phyloP scores from a whole-genome alignment of 2,797 vertebrate genomes.

The Fringilla coelebs region DNA sequence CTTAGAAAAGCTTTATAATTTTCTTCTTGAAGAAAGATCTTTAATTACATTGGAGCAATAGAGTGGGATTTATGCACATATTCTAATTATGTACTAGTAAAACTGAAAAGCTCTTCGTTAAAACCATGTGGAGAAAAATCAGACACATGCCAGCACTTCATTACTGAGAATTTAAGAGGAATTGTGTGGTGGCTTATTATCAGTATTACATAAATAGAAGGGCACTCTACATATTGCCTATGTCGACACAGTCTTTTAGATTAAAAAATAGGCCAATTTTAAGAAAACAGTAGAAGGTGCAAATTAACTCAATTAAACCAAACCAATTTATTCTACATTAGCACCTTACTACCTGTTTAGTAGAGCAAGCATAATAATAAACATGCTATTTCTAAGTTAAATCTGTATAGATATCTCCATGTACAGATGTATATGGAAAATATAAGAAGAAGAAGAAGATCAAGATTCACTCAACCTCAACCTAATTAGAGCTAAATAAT shows the following conservation, averaged over 20 bases:
- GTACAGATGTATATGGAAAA: neutral
- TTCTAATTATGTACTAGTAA: conserved; percentile 66
- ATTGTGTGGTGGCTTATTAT: conserved; percentile 53
- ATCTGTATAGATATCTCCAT: neutral
- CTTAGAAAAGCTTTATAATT: conserved; percentile 50
- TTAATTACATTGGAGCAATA: conserved; percentile 69
- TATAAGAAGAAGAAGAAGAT: neutral
- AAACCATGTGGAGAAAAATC: conserved; percentile 57
- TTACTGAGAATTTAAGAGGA: conserved; percentile 57
- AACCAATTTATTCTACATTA: conserved; percentile 8
- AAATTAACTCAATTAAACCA: conserved; percentile 7
- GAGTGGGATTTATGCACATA: conserved; percentile 58
- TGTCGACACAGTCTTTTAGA: neutral
- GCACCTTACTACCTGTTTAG: conserved; percentile 1
- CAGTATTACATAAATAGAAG: conserved; percentile 41
- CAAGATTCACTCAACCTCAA: neutral
- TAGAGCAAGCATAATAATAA: neutral
- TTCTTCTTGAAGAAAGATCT: conserved; percentile 59
- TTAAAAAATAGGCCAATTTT: conserved; percentile 27
- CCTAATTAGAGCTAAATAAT: neutral
- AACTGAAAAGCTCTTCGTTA: conserved; percentile 66
- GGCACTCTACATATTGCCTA: conserved; percentile 10
- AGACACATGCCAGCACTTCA: conserved; percentile 56
- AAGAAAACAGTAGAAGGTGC: conserved; percentile 21
- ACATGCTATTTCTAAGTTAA: neutral